phyloP scores from a whole-genome alignment of 2,797 vertebrate species.

The Anisognathus igniventris region DNA sequence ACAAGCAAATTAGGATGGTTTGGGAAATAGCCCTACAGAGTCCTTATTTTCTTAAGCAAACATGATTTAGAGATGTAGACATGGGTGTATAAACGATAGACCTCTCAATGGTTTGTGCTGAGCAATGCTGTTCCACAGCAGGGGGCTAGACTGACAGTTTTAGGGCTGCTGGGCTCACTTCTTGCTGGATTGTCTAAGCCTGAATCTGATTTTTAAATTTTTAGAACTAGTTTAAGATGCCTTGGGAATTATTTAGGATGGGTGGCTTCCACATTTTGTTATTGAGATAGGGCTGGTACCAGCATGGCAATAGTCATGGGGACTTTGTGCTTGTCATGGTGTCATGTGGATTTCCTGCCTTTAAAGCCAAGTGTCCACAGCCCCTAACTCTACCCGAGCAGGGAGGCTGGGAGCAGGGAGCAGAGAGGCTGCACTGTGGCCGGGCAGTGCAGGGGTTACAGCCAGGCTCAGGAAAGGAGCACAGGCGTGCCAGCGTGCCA shows the following conservation, averaged over 20 bases:
- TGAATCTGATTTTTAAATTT: not conserved
- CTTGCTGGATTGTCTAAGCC: not conserved
- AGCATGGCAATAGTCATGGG: fast-evolving
- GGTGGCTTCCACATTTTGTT: not conserved
- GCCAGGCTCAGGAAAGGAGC: not conserved
- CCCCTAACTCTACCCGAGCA: not conserved
- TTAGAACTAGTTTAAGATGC: not conserved
- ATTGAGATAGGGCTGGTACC: not conserved
- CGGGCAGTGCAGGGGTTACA: not conserved
- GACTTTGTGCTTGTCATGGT: not conserved
- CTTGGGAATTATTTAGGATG: not conserved
- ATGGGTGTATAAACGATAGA: not conserved
- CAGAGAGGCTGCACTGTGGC: fast-evolving
- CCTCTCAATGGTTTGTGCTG: not conserved
- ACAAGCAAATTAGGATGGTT: not conserved
- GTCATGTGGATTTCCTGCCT: not conserved
- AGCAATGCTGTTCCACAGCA: not conserved
- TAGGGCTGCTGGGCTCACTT: not conserved
- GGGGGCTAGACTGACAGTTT: not conserved
- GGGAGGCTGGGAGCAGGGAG: not conserved
- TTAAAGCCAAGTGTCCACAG: not conserved
- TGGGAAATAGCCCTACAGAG: not conserved
- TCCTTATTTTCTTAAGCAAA: not conserved
- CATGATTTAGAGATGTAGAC: fast-evolving
- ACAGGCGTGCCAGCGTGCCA: fast-evolving